A percentile compares a stretch with the other conserved stretches of the same genome.
phyloP scores from a whole-genome alignment of 2,888 invertebrate genomes.

The Eupithecia tripunctaria region DNA sequence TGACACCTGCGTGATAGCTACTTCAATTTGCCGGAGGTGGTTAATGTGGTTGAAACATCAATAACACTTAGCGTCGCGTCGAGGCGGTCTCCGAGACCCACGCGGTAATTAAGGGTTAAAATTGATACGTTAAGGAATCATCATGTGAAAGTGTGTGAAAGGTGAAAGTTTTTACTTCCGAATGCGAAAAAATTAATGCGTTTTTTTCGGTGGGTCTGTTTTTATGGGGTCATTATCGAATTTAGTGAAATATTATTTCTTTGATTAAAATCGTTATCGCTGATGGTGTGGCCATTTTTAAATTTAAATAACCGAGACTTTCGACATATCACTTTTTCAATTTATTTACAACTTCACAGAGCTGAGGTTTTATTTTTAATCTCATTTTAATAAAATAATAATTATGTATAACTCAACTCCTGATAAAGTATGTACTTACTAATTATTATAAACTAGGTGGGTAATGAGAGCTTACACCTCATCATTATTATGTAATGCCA shows the following conservation, averaged over 20 bases:
- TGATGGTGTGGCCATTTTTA: neutral
- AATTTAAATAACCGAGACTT: neutral
- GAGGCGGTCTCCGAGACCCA: constrained; percentile 58
- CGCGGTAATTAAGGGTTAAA: constrained; percentile 70
- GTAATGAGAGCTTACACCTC: too few relatives aligned
- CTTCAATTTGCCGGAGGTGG: constrained; percentile 71
- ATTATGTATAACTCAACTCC: too few relatives aligned
- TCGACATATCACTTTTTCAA: neutral
- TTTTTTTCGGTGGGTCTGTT: constrained; percentile 34
- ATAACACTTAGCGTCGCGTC: constrained; percentile 67
- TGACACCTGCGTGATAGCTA: constrained; percentile 79
- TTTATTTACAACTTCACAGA: neutral
- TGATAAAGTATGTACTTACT: too few relatives aligned
- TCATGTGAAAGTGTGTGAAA: constrained; percentile 44
- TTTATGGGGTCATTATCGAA: constrained; percentile 38
- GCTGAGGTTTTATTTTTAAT: neutral
- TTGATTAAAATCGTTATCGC: constrained; percentile 14
- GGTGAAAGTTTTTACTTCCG: constrained; percentile 49
- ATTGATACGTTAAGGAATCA: constrained; percentile 73
- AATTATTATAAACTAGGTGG: neutral
- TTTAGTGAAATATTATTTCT: constrained; percentile 19
- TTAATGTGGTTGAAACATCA: constrained; percentile 70
- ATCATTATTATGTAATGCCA: too few relatives aligned
- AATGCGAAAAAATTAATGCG: constrained; percentile 38
- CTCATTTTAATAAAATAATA: neutral